Conservation (phyloP, 2,888 invertebrate species). For the Drosophila crucigera region DNA sequence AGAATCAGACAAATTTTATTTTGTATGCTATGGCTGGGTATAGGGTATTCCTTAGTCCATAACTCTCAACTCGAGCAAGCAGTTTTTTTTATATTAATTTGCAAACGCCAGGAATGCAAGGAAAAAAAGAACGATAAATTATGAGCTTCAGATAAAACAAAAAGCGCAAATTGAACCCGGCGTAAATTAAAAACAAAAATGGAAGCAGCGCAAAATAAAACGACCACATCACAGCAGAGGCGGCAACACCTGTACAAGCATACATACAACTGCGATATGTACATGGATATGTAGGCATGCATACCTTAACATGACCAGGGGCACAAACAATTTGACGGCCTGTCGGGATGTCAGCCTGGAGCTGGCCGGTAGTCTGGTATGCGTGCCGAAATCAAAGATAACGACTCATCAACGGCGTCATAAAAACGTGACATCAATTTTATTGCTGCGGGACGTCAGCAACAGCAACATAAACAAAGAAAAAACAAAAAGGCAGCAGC, state of each 20-base stretch:
- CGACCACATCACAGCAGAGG: constrained; percentile 56
- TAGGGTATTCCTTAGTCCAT: neutral
- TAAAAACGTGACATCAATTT: constrained; percentile 83
- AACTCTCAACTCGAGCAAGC: neutral
- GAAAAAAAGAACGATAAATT: constrained; percentile 55
- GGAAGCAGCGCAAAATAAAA: constrained; percentile 13
- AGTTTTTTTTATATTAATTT: constrained; percentile 31
- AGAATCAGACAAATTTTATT: neutral
- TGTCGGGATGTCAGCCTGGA: constrained; percentile 39
- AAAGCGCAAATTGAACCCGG: constrained; percentile 69
- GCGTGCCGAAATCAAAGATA: constrained; percentile 82
- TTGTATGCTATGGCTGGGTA: neutral
- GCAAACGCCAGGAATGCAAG: constrained; percentile 25
- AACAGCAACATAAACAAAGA: constrained; percentile 18
- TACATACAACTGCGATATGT: neutral
- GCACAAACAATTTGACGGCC: constrained; percentile 39
- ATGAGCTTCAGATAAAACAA: constrained; percentile 72
- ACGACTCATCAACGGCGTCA: constrained; percentile 82
- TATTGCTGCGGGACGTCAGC: constrained; percentile 60
- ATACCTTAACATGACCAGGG: constrained; percentile 37
- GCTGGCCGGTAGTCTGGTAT: constrained; percentile 32
- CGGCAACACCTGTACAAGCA: constrained; percentile 56
- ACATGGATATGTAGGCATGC: neutral
- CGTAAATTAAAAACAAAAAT: constrained; percentile 59
- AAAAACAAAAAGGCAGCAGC: constrained; percentile 3